phyloP scores from a whole-genome alignment of 2,113 vertebrate genomes.

The Andinoacara biseriatus region DNA sequence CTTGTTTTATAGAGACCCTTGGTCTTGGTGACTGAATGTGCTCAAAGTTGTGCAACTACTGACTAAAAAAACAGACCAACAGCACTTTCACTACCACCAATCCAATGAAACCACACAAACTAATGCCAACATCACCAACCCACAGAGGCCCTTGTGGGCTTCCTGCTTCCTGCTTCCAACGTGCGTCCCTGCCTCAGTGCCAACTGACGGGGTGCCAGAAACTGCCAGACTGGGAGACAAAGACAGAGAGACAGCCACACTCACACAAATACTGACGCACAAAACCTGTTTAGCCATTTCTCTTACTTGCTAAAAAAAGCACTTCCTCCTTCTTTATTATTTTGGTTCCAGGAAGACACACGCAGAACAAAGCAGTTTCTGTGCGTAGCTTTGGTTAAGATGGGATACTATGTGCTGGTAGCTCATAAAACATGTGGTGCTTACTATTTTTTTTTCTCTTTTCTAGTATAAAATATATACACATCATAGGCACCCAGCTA shows the following conservation, averaged over 20 bases:
- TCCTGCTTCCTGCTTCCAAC: neutral
- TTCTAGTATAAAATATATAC: neutral
- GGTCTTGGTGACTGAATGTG: neutral
- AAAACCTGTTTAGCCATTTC: neutral
- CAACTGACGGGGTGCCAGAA: conserved; percentile 5
- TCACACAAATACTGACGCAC: neutral
- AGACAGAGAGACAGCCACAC: neutral
- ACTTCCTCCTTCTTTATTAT: neutral
- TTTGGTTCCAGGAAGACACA: neutral
- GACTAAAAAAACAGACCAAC: neutral
- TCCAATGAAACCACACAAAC: neutral
- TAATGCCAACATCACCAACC: neutral
- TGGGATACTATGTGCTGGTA: neutral
- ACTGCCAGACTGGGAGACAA: conserved; percentile 4
- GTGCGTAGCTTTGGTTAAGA: neutral
- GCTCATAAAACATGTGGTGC: neutral
- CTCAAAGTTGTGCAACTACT: neutral
- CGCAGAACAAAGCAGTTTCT: neutral
- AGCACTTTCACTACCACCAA: neutral
- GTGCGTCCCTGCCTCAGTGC: neutral
- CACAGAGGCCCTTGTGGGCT: neutral
- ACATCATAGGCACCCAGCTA: neutral
- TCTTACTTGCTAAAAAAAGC: neutral
- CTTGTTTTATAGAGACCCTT: neutral
- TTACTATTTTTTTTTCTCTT: neutral